Percentiles rank a stretch among this genome's conserved stretches.
These are phyloP conservation scores for Nezara viridula DNA, from an alignment of 2,888 invertebrate species.

Conservation along the genomic window DNA sequence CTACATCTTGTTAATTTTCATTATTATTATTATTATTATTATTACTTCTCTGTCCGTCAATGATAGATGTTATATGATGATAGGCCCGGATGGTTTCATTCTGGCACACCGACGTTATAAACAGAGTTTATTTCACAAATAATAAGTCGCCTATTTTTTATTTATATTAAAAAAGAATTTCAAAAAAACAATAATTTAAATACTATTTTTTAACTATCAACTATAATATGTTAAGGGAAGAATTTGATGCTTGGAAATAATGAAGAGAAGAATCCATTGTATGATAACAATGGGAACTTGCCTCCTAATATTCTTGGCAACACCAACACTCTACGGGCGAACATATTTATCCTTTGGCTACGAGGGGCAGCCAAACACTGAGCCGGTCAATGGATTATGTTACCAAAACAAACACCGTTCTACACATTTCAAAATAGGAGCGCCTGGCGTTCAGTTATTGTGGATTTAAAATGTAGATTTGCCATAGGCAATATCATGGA, in stretches of 20 bases:
- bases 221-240: too few relatives aligned
- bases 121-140: too few relatives aligned
- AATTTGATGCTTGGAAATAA: background rate
- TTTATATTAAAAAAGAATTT: too few relatives aligned
- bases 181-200: too few relatives aligned
- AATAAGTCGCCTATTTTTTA: too few relatives aligned
- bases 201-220: too few relatives aligned
- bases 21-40: too few relatives aligned
- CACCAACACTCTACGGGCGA: background rate
- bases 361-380: background rate
- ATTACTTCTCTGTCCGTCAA: too few relatives aligned
- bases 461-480: background rate
- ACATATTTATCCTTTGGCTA: background rate
- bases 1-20: too few relatives aligned
- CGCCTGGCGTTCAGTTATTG: background rate
- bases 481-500: background rate
- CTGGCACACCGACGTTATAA: too few relatives aligned
- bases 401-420: background rate
- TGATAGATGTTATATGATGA: too few relatives aligned
- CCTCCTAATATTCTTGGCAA: background rate
- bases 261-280: background rate
- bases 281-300: constrained; percentile 12
- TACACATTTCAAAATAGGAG: background rate
- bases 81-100: too few relatives aligned
- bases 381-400: background rate